Evolutionary conservation across 2,888 invertebrate species (phyloP).

Genomic region (Acheta domesticus): DNA sequence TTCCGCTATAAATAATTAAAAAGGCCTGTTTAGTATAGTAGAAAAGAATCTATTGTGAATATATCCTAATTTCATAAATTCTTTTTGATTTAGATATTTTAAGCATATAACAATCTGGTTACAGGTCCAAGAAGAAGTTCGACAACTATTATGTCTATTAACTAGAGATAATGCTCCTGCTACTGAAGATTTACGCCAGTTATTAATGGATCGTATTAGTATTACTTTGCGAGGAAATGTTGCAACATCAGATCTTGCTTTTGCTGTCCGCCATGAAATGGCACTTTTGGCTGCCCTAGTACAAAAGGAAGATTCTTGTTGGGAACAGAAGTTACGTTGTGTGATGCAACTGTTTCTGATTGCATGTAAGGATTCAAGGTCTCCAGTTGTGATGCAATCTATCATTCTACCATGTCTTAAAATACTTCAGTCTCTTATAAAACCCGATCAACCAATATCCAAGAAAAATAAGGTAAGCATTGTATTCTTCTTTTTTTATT

Average conservation of each 20-base stretch:
- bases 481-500: slow-evolving; percentile 18
- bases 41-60: too few relatives aligned
- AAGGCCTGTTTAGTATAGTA: too few relatives aligned
- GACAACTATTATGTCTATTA: slow-evolving; percentile 80
- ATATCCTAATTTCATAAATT: too few relatives aligned
- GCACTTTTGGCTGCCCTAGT: slow-evolving; percentile 81
- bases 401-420: slow-evolving; percentile 90
- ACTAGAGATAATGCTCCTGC: slow-evolving; percentile 81
- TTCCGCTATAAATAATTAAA: too few relatives aligned
- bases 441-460: slow-evolving; percentile 57
- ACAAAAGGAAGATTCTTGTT: slow-evolving; percentile 89
- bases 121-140: slow-evolving; percentile 81
- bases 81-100: too few relatives aligned
- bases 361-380: slow-evolving; percentile 71
- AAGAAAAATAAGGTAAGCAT: slow-evolving; percentile 53
- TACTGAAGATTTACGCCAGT: slow-evolving; percentile 76
- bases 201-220: slow-evolving; percentile 82
- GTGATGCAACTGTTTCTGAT: slow-evolving; percentile 83
- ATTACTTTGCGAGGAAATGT: slow-evolving; percentile 72
- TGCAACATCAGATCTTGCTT: slow-evolving; percentile 67
- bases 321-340: slow-evolving; percentile 85
- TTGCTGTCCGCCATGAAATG: slow-evolving; percentile 84
- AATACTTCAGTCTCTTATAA: slow-evolving; percentile 80
- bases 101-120: neutral
- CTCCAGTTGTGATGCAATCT: slow-evolving; percentile 84